Percentiles rank a stretch among this genome's conserved stretches.
phyloP scores from a whole-genome alignment of 2,113 vertebrate genomes.

The Gopherus flavomarginatus region DNA sequence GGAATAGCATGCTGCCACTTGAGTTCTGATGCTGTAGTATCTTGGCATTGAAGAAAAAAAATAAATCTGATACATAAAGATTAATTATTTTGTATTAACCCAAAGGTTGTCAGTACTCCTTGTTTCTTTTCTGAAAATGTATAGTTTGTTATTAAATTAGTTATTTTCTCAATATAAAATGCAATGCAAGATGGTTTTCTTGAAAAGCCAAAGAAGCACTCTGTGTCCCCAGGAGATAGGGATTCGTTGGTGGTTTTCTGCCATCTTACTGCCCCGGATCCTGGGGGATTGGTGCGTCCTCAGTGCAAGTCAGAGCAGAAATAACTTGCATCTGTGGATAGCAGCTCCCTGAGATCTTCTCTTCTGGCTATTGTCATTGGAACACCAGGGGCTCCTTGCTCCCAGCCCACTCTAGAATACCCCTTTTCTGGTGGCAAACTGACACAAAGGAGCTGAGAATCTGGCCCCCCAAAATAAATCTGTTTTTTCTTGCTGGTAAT shows the following conservation, averaged over 20 bases:
- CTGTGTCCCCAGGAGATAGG: neutral
- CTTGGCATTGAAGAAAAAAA: neutral
- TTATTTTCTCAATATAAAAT: neutral
- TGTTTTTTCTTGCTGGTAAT: neutral
- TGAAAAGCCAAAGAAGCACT: neutral
- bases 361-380: neutral
- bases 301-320: neutral
- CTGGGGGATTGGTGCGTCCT: rapidly evolving
- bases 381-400: neutral
- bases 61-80: neutral
- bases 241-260: neutral
- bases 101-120: neutral
- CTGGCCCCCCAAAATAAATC: neutral
- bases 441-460: neutral
- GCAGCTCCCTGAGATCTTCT: neutral
- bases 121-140: neutral
- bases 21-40: neutral
- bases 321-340: rapidly evolving
- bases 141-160: neutral
- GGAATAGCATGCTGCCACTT: neutral
- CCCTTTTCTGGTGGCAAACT: neutral
- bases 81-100: neutral
- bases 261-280: neutral
- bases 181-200: neutral
- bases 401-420: neutral